Percentiles rank a stretch among this genome's conserved stretches.
Evolutionary conservation across 2,113 vertebrate species (phyloP).

Genomic region (Syrrhaptes paradoxus): DNA sequence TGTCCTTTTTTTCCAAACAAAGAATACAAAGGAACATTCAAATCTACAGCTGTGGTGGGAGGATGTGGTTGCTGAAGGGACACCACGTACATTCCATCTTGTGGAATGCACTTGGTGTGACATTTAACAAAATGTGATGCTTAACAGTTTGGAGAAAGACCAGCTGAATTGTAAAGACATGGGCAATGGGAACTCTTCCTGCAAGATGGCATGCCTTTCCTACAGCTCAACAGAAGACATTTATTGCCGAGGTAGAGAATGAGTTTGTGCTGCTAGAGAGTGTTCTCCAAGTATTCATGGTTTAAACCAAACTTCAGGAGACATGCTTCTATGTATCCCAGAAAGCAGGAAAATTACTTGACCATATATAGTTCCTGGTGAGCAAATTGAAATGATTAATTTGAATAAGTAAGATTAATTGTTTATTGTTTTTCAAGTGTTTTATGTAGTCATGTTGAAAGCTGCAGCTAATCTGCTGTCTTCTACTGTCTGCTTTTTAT

Average conservation of each 20-base stretch:
- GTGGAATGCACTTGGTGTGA: conserved; percentile 28
- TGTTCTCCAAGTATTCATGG: not conserved
- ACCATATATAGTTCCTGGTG: not conserved
- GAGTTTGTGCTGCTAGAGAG: conserved; percentile 22
- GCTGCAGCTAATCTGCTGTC: not conserved
- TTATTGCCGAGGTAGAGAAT: conserved; percentile 20
- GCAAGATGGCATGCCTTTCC: not conserved
- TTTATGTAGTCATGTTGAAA: not conserved
- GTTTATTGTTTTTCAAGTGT: not conserved
- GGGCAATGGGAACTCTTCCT: not conserved
- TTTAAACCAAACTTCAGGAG: not conserved
- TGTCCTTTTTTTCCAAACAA: conserved; percentile 27
- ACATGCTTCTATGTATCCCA: not conserved
- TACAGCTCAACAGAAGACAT: not conserved
- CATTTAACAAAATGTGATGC: conserved; percentile 20
- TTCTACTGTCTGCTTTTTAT: conserved; percentile 31
- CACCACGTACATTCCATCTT: conserved; percentile 64
- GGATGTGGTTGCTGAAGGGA: conserved; percentile 64
- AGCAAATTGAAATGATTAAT: not conserved
- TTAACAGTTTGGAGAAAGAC: not conserved
- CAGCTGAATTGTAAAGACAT: not conserved
- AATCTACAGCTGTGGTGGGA: conserved; percentile 62
- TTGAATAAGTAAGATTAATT: not conserved
- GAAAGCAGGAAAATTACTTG: not conserved
- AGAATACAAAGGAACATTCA: conserved; percentile 83